Evolutionary conservation across 2,797 vertebrate species (phyloP).

Genomic region (Oreortyx pictus): DNA sequence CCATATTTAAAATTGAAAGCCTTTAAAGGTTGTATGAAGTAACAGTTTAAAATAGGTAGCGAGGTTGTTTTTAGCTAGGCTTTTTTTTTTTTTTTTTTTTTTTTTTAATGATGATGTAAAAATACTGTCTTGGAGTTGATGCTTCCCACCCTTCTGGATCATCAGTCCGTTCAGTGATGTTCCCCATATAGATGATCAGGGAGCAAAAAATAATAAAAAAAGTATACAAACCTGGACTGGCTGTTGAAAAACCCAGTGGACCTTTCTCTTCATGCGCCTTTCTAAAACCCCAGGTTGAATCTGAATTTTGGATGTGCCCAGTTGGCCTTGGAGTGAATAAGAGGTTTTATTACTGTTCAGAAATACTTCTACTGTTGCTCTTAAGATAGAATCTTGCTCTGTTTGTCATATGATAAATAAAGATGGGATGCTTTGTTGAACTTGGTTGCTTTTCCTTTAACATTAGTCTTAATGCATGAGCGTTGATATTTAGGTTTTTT

Average conservation of each 20-base stretch:
- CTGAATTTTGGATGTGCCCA: not conserved
- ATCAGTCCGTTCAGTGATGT: not conserved
- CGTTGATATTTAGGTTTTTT: not conserved
- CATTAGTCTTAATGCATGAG: not conserved
- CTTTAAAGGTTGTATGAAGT: constrained; percentile 4
- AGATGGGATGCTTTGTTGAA: constrained; percentile 8
- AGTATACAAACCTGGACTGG: too few relatives aligned
- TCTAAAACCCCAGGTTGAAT: not conserved
- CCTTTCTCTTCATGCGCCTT: not conserved
- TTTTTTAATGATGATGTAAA: not conserved
- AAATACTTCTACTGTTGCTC: not conserved
- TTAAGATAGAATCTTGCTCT: not conserved
- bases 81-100: not conserved
- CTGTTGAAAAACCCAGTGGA: too few relatives aligned
- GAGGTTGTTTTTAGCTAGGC: too few relatives aligned
- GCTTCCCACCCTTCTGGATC: not conserved
- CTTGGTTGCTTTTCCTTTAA: not conserved
- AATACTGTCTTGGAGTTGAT: not conserved
- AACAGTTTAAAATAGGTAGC: not conserved
- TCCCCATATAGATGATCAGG: not conserved
- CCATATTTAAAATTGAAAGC: not conserved
- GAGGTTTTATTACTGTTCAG: not conserved
- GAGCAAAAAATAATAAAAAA: too few relatives aligned
- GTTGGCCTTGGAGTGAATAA: not conserved
- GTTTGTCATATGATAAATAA: not conserved